Evolutionary conservation across 2,888 invertebrate genomes (phyloP).

Genomic region (Heliothis peltigera): DNA sequence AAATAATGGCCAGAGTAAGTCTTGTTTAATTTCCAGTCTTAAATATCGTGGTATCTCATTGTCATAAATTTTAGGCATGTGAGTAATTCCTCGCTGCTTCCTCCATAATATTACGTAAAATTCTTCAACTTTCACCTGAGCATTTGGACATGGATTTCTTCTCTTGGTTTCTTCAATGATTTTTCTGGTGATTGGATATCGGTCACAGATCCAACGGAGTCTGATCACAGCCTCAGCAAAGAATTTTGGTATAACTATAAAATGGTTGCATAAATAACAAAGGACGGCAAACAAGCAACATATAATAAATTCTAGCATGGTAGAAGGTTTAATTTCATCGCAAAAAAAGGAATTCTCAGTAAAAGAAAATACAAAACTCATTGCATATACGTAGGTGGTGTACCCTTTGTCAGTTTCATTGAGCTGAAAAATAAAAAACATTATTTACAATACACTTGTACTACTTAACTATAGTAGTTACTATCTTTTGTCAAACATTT

Average conservation of each 20-base stretch:
- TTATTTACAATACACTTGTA: not conserved
- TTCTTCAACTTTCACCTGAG: constrained; percentile 69
- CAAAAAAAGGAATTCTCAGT: constrained; percentile 60
- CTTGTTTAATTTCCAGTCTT: constrained; percentile 73
- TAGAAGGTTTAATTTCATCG: constrained; percentile 69
- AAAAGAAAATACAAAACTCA: constrained; percentile 66
- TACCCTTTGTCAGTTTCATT: constrained; percentile 65
- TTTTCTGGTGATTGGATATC: constrained; percentile 68
- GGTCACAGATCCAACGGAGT: constrained; percentile 65
- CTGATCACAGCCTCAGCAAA: constrained; percentile 72
- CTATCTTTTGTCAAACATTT: no score
- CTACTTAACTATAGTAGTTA: no score
- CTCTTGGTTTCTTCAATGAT: constrained; percentile 75
- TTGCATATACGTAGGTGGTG: constrained; percentile 69
- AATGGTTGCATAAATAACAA: constrained; percentile 64
- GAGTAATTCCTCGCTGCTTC: constrained; percentile 73
- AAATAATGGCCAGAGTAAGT: constrained; percentile 79
- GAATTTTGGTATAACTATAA: constrained; percentile 73
- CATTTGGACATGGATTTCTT: constrained; percentile 68
- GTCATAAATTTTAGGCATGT: constrained; percentile 68
- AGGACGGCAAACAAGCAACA: constrained; percentile 62
- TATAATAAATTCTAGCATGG: constrained; percentile 68
- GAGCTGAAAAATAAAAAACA: constrained; percentile 63
- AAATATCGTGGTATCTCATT: constrained; percentile 73
- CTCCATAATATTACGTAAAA: constrained; percentile 77